Base-by-base conservation (phyloP, 2,888 invertebrate species). In the Drosophila testacea region DNA sequence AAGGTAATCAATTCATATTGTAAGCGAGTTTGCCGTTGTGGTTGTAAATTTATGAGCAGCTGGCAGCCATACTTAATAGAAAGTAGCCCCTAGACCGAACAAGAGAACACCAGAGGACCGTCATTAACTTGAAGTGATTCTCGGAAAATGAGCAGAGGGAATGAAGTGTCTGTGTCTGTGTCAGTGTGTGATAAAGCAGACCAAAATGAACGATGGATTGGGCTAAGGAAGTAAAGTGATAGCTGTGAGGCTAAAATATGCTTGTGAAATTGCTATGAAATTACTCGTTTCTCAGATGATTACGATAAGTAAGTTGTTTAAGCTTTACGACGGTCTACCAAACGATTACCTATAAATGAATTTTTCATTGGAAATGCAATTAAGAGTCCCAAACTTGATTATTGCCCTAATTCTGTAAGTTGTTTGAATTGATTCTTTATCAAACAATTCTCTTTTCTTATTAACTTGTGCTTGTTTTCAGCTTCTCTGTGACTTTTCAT, bases 1-100 rank as follows among this genome's bases (percentile, higher is more conserved):
- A 62, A 56, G 38, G 77, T 83, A 87, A 87, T 87, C 83, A 84
- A 87, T 83, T 83, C 83, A 79, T 84, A 82, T 82, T 82, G 73
- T 59, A 64, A 67, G 69, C 47, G 41, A 63, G 73, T 50, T 51
- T 51, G 56, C 67, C 63, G 69, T 52, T 56, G 66, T 55, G 64
- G 67, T 30, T 64, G 36, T 22, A 52, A 79, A 80, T 79, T 80
- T 80, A 79, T 73, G 79, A 61, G 59, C 71, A 71, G 64, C 70
- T 73, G 70, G 62, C 46, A 61, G 57, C 66, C 41, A 44, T 28
- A 52, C 50, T 63, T 69, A 74, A 62, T 69, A 54, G 62, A 63
- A 57, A 64, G 42, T 52, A 41, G 16, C 11, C 36, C 46, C 11
- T 22, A 41, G 36, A 51, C 27, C 16, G n/a, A 11, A 38, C 56